Base-by-base conservation (phyloP, 2,888 invertebrate genomes). In the Drosophila cyrtoloma region DNA sequence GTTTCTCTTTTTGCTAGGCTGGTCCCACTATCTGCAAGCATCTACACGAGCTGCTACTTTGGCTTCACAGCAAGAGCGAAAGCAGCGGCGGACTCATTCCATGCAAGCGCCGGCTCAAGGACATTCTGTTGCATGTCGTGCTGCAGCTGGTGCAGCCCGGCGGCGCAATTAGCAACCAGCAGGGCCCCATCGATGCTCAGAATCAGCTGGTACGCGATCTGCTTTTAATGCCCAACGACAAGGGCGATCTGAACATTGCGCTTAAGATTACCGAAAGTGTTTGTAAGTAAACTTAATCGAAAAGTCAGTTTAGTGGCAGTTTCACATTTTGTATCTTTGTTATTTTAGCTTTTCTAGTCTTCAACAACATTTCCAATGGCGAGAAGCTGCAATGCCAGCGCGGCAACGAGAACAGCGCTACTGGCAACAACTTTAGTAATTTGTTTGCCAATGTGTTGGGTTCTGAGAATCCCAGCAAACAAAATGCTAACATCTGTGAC, bases 21-120 rank as follows among this genome's bases (percentile, higher is more conserved):
- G 97, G 97, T 10, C 97, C 97, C 22, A 96, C 96, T 75, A 95
- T 96, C 82, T 96, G 96, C 92, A 96, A 95, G 91, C 95, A 96
- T 52, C 94, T 97, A 76, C 95, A 96, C 87, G 96, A 96, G 88
- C 95, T 97, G 82, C 93, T 97, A 69, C 94, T 96, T 53, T 95
- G 96, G 86, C 91, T 96, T 64, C 95, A 96, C 91, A 95, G 96
- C 92, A 95, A 95, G 78, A 95, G 95, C 90, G 96, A 96, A 86
- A 94, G 95, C 39, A 94, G 94, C 35, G 95, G 94, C 60, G 79
- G 83, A 6, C 79, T 88, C 12, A 82, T 88, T 67, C 89, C 91
- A 32, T 91, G 96, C 70, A 96, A 96, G 83, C 95, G 95, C 71
- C 92, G 93, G 50, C 82, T 93, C 0, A 93, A 93, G 73, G 93